These are phyloP conservation scores for Cenopis cana DNA, from an alignment of 2,888 invertebrate species.

Conservation along the genomic window DNA sequence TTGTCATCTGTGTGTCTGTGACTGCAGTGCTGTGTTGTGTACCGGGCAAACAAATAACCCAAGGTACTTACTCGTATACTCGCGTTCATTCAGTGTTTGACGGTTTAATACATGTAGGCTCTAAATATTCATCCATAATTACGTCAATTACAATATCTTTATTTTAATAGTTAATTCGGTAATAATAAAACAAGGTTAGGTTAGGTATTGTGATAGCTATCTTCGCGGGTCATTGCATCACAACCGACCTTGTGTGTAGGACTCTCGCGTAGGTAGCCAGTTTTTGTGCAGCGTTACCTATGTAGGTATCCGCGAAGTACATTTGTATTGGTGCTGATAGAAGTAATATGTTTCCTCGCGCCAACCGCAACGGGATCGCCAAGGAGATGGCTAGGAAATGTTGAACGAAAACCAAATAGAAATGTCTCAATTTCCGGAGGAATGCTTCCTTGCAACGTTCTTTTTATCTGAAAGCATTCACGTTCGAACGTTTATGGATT, in stretches of 20 bases:
- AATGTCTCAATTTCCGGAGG: slow-evolving; percentile 80
- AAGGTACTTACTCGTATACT: slow-evolving; percentile 62
- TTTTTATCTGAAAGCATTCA: slow-evolving; percentile 50
- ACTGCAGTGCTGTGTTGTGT: slow-evolving; percentile 81
- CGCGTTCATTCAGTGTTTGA: slow-evolving; percentile 20
- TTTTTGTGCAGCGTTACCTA: slow-evolving; percentile 3
- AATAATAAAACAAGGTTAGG: slow-evolving; percentile 12
- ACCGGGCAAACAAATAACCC: slow-evolving; percentile 58
- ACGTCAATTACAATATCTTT: background rate
- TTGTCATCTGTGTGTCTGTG: slow-evolving; percentile 78
- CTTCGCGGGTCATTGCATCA: slow-evolving; percentile 16
- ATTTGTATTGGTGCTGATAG: slow-evolving; percentile 32
- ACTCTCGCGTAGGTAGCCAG: background rate
- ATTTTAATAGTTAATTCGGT: background rate
- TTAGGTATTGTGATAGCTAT: slow-evolving; percentile 9
- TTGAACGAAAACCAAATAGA: slow-evolving; percentile 79
- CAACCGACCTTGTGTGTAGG: slow-evolving; percentile 22
- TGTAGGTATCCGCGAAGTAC: slow-evolving; percentile 7
- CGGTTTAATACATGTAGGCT: slow-evolving; percentile 1
- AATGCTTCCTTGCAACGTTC: slow-evolving; percentile 66
- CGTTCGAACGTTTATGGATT: slow-evolving; percentile 34
- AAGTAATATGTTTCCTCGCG: slow-evolving; percentile 37
- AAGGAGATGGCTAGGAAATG: slow-evolving; percentile 72
- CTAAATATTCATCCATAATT: background rate
- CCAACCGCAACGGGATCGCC: slow-evolving; percentile 65